Conservation (phyloP, 2,797 vertebrate genomes). For the Synaphobranchus kaupii region DNA sequence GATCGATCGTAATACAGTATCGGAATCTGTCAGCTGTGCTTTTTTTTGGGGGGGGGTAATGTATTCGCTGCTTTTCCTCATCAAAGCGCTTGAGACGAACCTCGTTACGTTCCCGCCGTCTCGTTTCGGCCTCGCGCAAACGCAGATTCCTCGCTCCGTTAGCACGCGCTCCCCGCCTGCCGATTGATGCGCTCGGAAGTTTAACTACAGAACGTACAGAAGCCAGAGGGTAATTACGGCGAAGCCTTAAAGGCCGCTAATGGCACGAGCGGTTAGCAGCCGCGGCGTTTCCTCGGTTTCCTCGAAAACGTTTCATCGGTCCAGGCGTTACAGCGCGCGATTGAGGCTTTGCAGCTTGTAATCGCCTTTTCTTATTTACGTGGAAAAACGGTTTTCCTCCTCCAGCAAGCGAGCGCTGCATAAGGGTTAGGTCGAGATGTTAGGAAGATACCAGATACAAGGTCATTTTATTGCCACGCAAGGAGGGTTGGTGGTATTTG, state of each 20-base stretch:
- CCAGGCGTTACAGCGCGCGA: no score
- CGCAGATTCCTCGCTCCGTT: constrained; percentile 21
- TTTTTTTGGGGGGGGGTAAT: constrained; percentile 41
- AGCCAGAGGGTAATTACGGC: constrained; percentile 58
- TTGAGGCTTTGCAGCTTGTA: no score
- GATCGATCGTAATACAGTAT: constrained; percentile 67
- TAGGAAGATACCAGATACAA: no score
- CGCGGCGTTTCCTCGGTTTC: no score
- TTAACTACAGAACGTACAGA: constrained; percentile 60
- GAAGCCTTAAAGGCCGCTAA: constrained; percentile 63
- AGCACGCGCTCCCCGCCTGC: constrained; percentile 35
- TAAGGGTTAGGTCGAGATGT: no score
- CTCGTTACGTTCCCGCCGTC: constrained; percentile 39
- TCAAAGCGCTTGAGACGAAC: constrained; percentile 54
- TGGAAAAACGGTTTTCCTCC: neutral
- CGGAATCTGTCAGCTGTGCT: constrained; percentile 57
- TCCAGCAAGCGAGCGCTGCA: no score
- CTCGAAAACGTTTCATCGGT: constrained; percentile 49
- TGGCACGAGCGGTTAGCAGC: constrained; percentile 55
- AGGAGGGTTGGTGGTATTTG: neutral
- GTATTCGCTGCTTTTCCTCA: constrained; percentile 48
- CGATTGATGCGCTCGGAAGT: constrained; percentile 51
- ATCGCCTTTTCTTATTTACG: neutral
- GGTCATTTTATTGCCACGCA: no score
- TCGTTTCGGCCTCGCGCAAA: constrained; percentile 39